phyloP scores from a whole-genome alignment of 2,888 invertebrate species.

The Sturmia bella region DNA sequence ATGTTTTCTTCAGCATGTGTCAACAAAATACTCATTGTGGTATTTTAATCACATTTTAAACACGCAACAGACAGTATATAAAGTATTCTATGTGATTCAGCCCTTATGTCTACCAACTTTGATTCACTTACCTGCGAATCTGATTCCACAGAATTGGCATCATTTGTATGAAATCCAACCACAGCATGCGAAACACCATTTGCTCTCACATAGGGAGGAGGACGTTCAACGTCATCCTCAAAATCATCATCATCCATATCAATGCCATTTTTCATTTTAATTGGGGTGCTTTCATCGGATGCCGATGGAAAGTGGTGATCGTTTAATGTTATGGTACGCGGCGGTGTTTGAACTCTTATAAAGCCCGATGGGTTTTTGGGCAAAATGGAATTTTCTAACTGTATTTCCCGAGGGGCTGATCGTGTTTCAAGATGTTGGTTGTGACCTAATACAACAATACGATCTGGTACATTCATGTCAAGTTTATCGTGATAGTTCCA shows the following conservation, averaged over 20 bases:
- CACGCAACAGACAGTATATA: neutral
- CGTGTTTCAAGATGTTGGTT: constrained; percentile 87
- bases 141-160: constrained; percentile 78
- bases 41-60: too few relatives aligned
- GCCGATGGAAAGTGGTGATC: constrained; percentile 91
- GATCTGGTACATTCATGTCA: constrained; percentile 96
- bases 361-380: constrained; percentile 86
- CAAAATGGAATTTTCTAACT: constrained; percentile 91
- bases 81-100: neutral
- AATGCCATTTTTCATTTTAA: constrained; percentile 67
- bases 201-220: constrained; percentile 78
- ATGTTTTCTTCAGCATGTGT: too few relatives aligned
- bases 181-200: constrained; percentile 75
- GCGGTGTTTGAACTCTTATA: constrained; percentile 93
- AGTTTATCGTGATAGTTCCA: constrained; percentile 89
- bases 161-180: constrained; percentile 77
- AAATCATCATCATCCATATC: constrained; percentile 72
- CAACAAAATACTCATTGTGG: too few relatives aligned
- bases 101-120: neutral
- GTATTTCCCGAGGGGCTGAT: constrained; percentile 93
- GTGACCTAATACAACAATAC: constrained; percentile 93
- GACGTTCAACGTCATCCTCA: constrained; percentile 75
- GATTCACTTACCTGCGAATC: constrained; percentile 77
- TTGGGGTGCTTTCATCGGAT: constrained; percentile 82
- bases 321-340: constrained; percentile 92